Conservation (phyloP, 1,140 invertebrate genomes). For the Alviniconcha marisindica region DNA sequence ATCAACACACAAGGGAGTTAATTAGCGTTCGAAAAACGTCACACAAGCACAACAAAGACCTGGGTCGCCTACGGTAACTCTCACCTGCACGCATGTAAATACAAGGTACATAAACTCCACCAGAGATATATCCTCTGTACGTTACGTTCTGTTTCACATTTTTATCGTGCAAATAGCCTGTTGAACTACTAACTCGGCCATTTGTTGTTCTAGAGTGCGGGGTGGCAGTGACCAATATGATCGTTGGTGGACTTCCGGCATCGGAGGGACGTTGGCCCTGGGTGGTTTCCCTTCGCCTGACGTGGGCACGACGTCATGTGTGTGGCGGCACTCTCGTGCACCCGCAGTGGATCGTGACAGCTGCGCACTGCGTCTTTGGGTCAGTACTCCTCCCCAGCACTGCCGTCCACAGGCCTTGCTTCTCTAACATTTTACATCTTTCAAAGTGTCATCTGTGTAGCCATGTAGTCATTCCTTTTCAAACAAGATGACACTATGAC, state of each 20-base stretch:
- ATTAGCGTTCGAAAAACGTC: background rate
- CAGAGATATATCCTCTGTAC: background rate
- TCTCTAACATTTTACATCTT: too few relatives aligned
- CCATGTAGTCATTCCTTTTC: too few relatives aligned
- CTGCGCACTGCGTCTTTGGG: slow-evolving; percentile 79
- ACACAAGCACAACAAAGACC: background rate
- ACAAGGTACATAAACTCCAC: background rate
- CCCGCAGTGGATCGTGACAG: slow-evolving; percentile 75
- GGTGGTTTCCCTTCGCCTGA: slow-evolving; percentile 61
- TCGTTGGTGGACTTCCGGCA: slow-evolving; percentile 61
- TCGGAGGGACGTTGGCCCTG: slow-evolving; percentile 63
- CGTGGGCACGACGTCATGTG: slow-evolving; percentile 57
- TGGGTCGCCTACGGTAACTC: background rate
- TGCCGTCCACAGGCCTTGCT: too few relatives aligned
- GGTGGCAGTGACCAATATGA: slow-evolving; percentile 50
- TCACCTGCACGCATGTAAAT: background rate
- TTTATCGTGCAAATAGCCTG: too few relatives aligned
- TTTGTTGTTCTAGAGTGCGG: slow-evolving; percentile 53
- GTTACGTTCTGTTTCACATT: background rate
- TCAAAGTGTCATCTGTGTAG: too few relatives aligned
- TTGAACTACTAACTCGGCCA: background rate
- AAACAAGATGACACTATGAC: too few relatives aligned
- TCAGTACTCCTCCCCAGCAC: too few relatives aligned
- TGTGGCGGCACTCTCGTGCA: slow-evolving; percentile 76
- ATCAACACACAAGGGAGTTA: too few relatives aligned